phyloP scores from a whole-genome alignment of 2,888 invertebrate species.

The Cosmorhoe ocellata region DNA sequence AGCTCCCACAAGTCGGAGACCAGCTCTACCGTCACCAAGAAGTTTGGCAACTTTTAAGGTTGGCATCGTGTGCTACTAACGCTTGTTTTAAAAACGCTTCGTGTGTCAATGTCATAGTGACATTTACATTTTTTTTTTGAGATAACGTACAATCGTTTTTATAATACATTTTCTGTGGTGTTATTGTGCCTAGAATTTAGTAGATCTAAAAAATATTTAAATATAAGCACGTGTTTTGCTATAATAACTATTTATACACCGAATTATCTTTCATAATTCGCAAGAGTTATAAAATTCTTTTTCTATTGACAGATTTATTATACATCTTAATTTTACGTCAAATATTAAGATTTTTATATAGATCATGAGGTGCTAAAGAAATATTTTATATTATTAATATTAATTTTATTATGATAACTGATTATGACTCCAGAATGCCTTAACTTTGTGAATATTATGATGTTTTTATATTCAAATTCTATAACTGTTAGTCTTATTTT shows the following conservation, averaged over 20 bases:
- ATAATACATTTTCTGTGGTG: background rate
- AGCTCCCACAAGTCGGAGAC: conserved; percentile 83
- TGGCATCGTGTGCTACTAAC: conserved; percentile 13
- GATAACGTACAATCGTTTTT: too few relatives aligned
- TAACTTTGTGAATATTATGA: conserved; percentile 22
- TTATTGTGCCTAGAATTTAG: conserved; percentile 13
- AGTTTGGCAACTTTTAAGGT: conserved; percentile 76
- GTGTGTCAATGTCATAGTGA: conserved; percentile 27
- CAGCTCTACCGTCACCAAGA: conserved; percentile 82
- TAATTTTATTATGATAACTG: conserved; percentile 21
- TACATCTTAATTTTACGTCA: conserved; percentile 17
- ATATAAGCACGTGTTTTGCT: conserved; percentile 21
- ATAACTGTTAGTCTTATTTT: conserved; percentile 24
- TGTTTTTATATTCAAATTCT: conserved; percentile 31
- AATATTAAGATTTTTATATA: conserved; percentile 19
- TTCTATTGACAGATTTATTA: conserved; percentile 17
- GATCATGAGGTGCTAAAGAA: conserved; percentile 34
- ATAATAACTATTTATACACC: conserved; percentile 18
- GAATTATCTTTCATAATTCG: conserved; percentile 13
- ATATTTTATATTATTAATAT: conserved; percentile 24
- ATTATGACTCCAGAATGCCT: conserved; percentile 25
- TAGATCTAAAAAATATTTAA: conserved; percentile 12
- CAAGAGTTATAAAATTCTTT: background rate
- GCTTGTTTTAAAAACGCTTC: conserved; percentile 27
- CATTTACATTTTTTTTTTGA: conserved; percentile 18